A percentile compares a stretch with the other conserved stretches of the same genome.
phyloP scores from a whole-genome alignment of 2,113 vertebrate genomes.

The Pholis gunnellus region DNA sequence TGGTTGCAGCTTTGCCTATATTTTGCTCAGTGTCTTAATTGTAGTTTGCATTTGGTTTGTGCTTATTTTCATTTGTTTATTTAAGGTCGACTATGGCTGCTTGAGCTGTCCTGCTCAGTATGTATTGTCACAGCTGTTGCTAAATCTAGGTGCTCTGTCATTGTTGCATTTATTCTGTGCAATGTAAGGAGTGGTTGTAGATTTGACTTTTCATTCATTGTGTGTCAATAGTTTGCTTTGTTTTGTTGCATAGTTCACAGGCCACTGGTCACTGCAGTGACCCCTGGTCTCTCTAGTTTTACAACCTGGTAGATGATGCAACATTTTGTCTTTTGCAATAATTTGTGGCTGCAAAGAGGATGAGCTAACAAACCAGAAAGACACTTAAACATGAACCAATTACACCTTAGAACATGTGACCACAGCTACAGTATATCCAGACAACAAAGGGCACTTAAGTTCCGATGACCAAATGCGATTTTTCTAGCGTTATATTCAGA shows the following conservation, averaged over 20 bases:
- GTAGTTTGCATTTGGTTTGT: no score
- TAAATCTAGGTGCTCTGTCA: no score
- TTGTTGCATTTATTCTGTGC: no score
- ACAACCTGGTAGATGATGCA: background rate
- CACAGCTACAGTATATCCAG: background rate
- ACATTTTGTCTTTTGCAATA: background rate
- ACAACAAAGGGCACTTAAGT: background rate
- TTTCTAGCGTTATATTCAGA: background rate
- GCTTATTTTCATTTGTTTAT: no score
- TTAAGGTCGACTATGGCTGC: no score
- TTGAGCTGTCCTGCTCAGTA: no score
- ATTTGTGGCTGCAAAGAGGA: constrained; percentile 8
- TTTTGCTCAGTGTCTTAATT: no score
- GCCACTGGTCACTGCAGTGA: background rate
- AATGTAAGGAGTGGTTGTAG: no score
- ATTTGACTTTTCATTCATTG: background rate
- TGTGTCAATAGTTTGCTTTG: background rate
- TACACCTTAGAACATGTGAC: constrained; percentile 22
- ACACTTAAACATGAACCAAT: constrained; percentile 51
- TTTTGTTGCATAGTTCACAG: background rate
- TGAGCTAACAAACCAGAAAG: constrained; percentile 32
- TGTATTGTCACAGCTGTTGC: no score
- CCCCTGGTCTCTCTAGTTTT: background rate
- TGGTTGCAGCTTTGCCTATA: no score
- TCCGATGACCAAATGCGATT: background rate